Percentiles rank a stretch among this genome's conserved stretches.
Conservation (phyloP, 2,113 vertebrate species). For the Illadopsis cleaveri region DNA sequence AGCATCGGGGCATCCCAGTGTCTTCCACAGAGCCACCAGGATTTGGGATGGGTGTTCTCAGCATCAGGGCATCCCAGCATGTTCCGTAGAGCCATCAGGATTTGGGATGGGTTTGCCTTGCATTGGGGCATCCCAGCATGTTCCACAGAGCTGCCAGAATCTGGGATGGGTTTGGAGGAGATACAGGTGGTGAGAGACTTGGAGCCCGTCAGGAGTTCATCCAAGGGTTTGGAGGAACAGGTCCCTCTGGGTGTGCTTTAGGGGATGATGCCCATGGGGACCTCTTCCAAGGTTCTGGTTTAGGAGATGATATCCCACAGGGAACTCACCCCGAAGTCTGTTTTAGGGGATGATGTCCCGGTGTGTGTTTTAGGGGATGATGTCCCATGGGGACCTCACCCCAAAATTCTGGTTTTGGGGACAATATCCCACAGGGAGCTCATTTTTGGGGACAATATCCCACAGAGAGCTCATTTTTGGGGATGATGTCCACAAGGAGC, state of each 20-base stretch:
- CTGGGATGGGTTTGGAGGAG: background rate
- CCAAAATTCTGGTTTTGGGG: too few species aligned
- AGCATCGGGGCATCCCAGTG: rapidly evolving
- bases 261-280: background rate
- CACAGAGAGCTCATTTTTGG: background rate
- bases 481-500: background rate
- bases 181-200: rapidly evolving
- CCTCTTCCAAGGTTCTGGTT: background rate
- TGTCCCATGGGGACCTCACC: background rate
- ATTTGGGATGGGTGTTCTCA: background rate
- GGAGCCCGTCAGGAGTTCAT: rapidly evolving
- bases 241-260: background rate
- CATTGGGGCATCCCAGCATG: rapidly evolving
- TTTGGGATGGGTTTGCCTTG: background rate
- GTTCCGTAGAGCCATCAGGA: background rate
- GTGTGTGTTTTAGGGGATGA: background rate
- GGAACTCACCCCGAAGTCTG: background rate
- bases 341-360: rapidly evolving
- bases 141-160: background rate
- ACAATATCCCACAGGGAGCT: background rate
- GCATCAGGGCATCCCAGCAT: too few species aligned
- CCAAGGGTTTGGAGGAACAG: too few species aligned
- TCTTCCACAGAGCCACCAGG: rapidly evolving
- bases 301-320: too few species aligned
- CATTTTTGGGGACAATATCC: background rate